Evolutionary conservation across 2,888 invertebrate genomes (phyloP).

Genomic region (Cephus pygmeus): DNA sequence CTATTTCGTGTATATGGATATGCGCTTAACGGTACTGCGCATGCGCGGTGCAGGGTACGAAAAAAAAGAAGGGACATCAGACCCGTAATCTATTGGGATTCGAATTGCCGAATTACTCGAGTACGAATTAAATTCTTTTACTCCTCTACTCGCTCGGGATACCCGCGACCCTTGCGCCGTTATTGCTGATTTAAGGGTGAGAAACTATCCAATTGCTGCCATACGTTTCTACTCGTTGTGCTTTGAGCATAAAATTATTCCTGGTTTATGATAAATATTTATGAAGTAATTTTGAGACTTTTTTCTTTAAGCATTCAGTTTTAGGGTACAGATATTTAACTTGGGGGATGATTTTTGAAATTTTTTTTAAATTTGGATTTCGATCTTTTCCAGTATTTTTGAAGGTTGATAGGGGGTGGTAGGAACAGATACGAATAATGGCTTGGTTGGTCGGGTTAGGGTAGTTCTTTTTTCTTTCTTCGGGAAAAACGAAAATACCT

Average conservation of each 20-base stretch:
- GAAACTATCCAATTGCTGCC: not conserved
- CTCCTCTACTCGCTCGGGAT: slow-evolving; percentile 7
- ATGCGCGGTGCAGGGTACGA: not conserved
- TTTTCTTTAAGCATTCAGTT: not conserved
- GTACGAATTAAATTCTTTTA: slow-evolving; percentile 46
- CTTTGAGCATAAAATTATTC: not conserved
- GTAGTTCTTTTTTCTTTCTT: not conserved
- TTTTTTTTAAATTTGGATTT: not conserved
- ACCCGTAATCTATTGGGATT: slow-evolving; percentile 40
- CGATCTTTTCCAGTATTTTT: not conserved
- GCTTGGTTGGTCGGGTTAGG: not conserved
- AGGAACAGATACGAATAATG: not conserved
- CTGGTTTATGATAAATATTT: not conserved
- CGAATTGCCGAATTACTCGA: slow-evolving; percentile 43
- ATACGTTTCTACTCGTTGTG: not conserved
- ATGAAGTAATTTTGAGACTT: not conserved
- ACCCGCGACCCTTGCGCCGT: slow-evolving; percentile 8
- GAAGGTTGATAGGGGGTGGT: not conserved
- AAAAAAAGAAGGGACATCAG: slow-evolving; percentile 19
- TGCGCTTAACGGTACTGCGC: not conserved
- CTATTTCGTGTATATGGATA: slow-evolving; percentile 6
- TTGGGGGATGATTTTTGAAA: not conserved
- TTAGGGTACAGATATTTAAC: not conserved
- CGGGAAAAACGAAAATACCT: not conserved
- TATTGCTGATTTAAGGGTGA: slow-evolving; percentile 35